Base-by-base conservation (phyloP, 2,797 vertebrate genomes). In the Okamejei kenojei region DNA sequence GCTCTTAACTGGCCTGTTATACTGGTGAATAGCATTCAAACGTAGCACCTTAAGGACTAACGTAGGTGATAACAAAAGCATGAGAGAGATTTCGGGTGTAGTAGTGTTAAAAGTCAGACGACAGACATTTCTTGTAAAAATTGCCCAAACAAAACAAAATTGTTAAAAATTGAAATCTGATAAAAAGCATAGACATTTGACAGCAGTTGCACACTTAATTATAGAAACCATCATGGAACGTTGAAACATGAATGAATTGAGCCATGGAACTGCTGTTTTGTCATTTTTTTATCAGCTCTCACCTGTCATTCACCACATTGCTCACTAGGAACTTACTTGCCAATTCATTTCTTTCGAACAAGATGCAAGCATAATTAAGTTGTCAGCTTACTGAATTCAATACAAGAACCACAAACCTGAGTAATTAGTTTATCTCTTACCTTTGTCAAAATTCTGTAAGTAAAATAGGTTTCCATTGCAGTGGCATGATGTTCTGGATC, bases 381-480 rank as follows among this genome's bases (percentile, higher is more conserved):
- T 91, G 26, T 74, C 26, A 74, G 71, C 23, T 35, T 92, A 76
- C 23, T 17, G 7, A 74, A 73, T 92, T 74, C 9, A 92, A 54
- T 92, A 76, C 13, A 21, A n/a, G n/a, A 88, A 93, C n/a, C 29
- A 15, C 58, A 68, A 80, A 68, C 32, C 80, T 35, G 3, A 35
- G 4, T 45, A 54, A 45, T 73, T 32, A 29, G 29, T 23, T 29
- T 35, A 65, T 11, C 17, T 23, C 95, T 94, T 95, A 99, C 99
- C 97, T 98, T 98, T 93, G 98, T 99, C 93, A 96, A 90, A 54
- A 99, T 97, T 94, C 98, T 97, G 94, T 99, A 99, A 6, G 97
- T 97, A 94, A 99, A 97, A 94, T 98, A 99, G 4, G 98, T 99
- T 96, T 99, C 99, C 17, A 99, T 97, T 94, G 98, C 96, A 8